Evolutionary conservation across 2,797 vertebrate species (phyloP), one percentile per base, ranked within the genome.

Genomic region (Taeniopygia guttata): DNA sequence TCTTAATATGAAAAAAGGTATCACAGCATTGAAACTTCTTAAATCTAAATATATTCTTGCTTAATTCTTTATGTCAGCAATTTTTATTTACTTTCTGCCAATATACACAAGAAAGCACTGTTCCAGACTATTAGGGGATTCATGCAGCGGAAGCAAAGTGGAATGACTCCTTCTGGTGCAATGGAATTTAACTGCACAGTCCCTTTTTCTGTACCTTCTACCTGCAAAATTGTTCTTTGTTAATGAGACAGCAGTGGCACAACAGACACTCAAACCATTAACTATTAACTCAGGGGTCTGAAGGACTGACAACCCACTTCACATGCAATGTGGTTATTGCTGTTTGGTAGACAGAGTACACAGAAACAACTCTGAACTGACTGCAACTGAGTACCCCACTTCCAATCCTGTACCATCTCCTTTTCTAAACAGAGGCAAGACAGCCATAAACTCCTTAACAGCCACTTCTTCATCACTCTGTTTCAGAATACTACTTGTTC

Each of bases 131-230:
- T 90, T 91, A 95, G 49, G 83, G 83, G 74, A 96, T 54, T 94
- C 89, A 67, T 7, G 13, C 27, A 84, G 67, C 5, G 1, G 89
- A 78, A 86, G 70, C 59, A 60, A 83, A 76, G 42, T 43, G 29
- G 77, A 96, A 96, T 84, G 76, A 86, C 66, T 94, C 92, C 93
- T 96, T 15, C 92, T 92, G 87, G 91, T 90, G 49, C 72, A 95
- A 87, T 90, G 91, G 92, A 94, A 93, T 95, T 95, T 90, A 94
- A 94, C 67, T 74, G 63, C 29, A 3, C 11, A 56, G 54, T 76
- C 76, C 67, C 42, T 87, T 91, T 63, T 86, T 56, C 77, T 36
- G 36, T 84, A 84, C 89, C 76, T 92, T 87, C 70, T 89, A 96
- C 91, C 89, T 96, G 94, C 59, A 94, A 90, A 81, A 85, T 29